Base-by-base conservation (phyloP, 2,888 invertebrate genomes). In the Meloe dianella region DNA sequence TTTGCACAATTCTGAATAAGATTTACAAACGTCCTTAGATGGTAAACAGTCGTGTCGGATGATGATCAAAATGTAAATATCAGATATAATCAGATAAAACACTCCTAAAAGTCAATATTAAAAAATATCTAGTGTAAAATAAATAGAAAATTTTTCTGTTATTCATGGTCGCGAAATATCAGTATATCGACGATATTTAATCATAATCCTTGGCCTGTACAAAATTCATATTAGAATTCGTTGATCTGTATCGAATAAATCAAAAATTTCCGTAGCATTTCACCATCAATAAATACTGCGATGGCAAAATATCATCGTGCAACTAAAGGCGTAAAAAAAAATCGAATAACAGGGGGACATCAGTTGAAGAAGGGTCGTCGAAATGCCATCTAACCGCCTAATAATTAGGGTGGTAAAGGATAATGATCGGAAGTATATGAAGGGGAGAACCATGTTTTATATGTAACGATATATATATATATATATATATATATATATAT, bases 331-430 rank as follows among this genome's bases (percentile, higher is more conserved):
- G 47, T 7, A 4, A 51, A 20, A 51, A 51, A 41, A 51, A 51
- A 51, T 51, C 47, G 22, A 51, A 51, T 22, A n/a, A 51, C 3
- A 10, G 20, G 47, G 20, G 47, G 9, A 51, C 20, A 51, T 22
- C 17, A 51, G 10, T 22, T 51, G 27, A 27, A 27, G 47, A 51
- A 51, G 47, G 47, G 22, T 51, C 47, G 47, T 10, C 10, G 47
- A 51, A 51, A 51, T 51, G 47, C 47, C 47, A 51, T 51, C 47
- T 51, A 51, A 51, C 47, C 47, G 22, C 2, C 47, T 51, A 51
- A 51, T 51, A 51, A 51, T 51, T 51, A 51, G 47, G 47, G 47
- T 51, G 47, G 47, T 22, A 22, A 51, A 51, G 47, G 47, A 51
- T 51, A 51, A 51, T 51, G 47, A 51, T 51, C 47, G 47, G 47